Conservation (phyloP, 2,797 vertebrate species). For the Channa striata region DNA sequence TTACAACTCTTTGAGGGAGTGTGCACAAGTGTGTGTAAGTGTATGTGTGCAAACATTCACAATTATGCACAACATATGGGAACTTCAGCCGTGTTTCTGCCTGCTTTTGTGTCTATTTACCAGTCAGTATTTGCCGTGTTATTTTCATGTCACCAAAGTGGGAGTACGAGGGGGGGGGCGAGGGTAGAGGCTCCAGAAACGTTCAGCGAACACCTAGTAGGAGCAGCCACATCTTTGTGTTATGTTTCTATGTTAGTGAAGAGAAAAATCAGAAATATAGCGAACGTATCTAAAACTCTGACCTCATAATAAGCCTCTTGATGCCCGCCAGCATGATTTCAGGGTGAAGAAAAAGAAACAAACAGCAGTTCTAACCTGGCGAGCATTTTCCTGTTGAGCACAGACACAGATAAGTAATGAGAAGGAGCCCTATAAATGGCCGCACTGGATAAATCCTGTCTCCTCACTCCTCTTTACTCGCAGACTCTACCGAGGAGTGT, state of each 20-base stretch:
- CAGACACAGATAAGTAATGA: constrained; percentile 36
- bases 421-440: constrained; percentile 34
- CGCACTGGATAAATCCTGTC: constrained; percentile 21
- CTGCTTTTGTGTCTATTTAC: constrained; percentile 24
- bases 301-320: constrained; percentile 8
- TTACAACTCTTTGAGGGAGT: constrained; percentile 51
- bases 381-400: constrained; percentile 9
- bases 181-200: constrained; percentile 13
- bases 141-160: constrained; percentile 8
- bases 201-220: constrained; percentile 24
- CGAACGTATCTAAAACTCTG: background rate
- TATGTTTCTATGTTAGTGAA: constrained; percentile 2
- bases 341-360: background rate
- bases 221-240: constrained; percentile 8
- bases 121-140: constrained; percentile 8
- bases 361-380: constrained; percentile 7
- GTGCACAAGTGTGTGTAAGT: constrained; percentile 2
- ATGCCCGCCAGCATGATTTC: constrained; percentile 1
- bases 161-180: too few species aligned
- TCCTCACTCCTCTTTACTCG: background rate
- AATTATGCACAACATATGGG: constrained; percentile 41
- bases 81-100: constrained; percentile 34
- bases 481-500: constrained; percentile 20
- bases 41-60: constrained; percentile 21
- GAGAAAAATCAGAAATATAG: too few species aligned